A percentile compares a stretch with the other conserved stretches of the same genome.
These are phyloP conservation scores for Nylanderia fulva DNA, from an alignment of 1,140 invertebrate species.

Conservation along the genomic window DNA sequence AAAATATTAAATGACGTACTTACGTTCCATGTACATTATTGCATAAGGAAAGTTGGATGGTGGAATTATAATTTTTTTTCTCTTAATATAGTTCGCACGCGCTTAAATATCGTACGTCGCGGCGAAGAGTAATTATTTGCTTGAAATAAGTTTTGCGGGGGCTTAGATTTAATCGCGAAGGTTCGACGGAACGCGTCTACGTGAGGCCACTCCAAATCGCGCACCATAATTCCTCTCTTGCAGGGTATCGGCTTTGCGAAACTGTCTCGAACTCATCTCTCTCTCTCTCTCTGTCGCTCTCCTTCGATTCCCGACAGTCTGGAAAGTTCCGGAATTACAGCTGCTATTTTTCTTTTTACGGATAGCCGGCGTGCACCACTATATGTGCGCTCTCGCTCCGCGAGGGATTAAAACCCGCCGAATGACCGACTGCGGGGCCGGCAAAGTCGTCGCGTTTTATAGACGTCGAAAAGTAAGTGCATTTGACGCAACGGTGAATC, in stretches of 20 bases:
- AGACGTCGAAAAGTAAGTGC: conserved; percentile 48
- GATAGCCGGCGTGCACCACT: conserved; percentile 27
- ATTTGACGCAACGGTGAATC: conserved; percentile 55
- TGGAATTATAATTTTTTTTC: conserved; percentile 18
- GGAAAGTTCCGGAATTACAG: conserved; percentile 70
- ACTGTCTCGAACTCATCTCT: conserved; percentile 71
- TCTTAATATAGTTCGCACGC: conserved; percentile 26
- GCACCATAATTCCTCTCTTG: conserved; percentile 67
- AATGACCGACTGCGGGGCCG: conserved; percentile 62
- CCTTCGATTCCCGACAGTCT: conserved; percentile 67
- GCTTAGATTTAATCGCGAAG: conserved; percentile 65
- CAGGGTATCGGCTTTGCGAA: conserved; percentile 68
- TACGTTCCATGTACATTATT: background rate
- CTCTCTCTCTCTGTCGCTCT: conserved; percentile 27
- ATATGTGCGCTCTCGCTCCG: conserved; percentile 32
- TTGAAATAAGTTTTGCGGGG: conserved; percentile 33
- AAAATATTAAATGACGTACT: background rate
- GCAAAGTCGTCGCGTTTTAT: conserved; percentile 38
- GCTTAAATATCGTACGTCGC: background rate
- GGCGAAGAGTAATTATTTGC: conserved; percentile 55
- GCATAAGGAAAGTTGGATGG: background rate
- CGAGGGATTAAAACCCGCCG: conserved; percentile 64
- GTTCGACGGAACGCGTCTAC: conserved; percentile 50
- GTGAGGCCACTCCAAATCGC: conserved; percentile 57
- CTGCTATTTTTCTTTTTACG: conserved; percentile 68